Conservation (phyloP, 2,113 vertebrate species). For the Misgurnus anguillicaudatus region DNA sequence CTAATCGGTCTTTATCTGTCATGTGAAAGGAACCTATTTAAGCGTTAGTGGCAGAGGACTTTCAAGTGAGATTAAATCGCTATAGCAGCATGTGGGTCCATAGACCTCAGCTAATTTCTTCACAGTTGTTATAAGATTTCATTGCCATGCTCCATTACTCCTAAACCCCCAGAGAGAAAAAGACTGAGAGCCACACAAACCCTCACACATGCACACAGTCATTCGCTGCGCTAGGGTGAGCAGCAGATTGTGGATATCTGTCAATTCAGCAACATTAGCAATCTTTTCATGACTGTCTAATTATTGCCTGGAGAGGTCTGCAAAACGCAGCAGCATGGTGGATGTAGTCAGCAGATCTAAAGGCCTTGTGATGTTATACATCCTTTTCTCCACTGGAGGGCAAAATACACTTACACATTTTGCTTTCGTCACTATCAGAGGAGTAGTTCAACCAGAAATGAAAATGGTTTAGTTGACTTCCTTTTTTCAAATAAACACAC, state of each 20-base stretch:
- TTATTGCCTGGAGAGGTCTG: neutral
- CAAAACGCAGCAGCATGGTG: neutral
- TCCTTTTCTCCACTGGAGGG: constrained; percentile 44
- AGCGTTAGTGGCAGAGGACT: neutral
- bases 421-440: neutral
- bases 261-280: constrained; percentile 7
- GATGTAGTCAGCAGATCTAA: neutral
- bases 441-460: too few species aligned
- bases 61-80: neutral
- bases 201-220: neutral
- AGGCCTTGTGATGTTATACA: neutral
- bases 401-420: constrained; percentile 27
- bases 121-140: constrained; percentile 29
- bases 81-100: constrained; percentile 4
- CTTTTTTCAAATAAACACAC: too few species aligned
- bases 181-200: neutral
- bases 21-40: neutral
- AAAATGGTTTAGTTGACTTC: too few species aligned
- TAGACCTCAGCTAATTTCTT: constrained; percentile 27
- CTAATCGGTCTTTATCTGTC: neutral
- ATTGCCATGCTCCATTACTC: constrained; percentile 20
- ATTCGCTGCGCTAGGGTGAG: constrained; percentile 16
- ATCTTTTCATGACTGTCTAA: constrained; percentile 11
- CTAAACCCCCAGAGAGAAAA: constrained; percentile 20
- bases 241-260: neutral